These are phyloP conservation scores for Potamilus streckersoni DNA, from an alignment of 1,140 invertebrate genomes.

Conservation along the genomic window DNA sequence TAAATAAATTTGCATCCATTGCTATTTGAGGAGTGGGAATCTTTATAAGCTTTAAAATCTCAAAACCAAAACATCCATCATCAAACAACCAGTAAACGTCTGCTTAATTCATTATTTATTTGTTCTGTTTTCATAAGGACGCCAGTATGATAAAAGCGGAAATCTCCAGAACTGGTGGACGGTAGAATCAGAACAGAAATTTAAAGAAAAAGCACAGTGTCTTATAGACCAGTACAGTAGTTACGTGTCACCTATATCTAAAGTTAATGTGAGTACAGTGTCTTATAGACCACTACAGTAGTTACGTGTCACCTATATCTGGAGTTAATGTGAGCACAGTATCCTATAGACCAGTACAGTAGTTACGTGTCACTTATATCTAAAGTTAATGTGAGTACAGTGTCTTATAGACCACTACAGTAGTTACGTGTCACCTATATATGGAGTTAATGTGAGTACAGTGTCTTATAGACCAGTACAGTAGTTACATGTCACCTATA, in stretches of 20 bases:
- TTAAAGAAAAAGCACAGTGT: slow-evolving; percentile 4
- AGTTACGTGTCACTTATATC: background rate
- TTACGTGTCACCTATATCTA: background rate
- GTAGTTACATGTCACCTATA: background rate
- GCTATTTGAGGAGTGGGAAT: no score
- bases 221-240: background rate
- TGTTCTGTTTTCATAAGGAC: background rate
- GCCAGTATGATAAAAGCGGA: slow-evolving; percentile 2
- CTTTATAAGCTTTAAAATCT: no score
- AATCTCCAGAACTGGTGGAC: slow-evolving; percentile 12
- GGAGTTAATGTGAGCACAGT: slow-evolving; percentile 1
- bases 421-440: background rate
- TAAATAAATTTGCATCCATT: no score
- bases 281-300: background rate
- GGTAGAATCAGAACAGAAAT: background rate
- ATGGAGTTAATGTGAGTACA: background rate
- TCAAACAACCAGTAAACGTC: no score
- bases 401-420: slow-evolving; percentile 1
- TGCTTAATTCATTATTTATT: no score
- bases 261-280: no score
- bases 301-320: background rate
- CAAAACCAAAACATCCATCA: no score
- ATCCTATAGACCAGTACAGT: background rate
- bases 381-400: background rate
- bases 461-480: slow-evolving; percentile 2